Base-by-base conservation (phyloP, 2,113 vertebrate genomes). In the Cebidichthys violaceus region DNA sequence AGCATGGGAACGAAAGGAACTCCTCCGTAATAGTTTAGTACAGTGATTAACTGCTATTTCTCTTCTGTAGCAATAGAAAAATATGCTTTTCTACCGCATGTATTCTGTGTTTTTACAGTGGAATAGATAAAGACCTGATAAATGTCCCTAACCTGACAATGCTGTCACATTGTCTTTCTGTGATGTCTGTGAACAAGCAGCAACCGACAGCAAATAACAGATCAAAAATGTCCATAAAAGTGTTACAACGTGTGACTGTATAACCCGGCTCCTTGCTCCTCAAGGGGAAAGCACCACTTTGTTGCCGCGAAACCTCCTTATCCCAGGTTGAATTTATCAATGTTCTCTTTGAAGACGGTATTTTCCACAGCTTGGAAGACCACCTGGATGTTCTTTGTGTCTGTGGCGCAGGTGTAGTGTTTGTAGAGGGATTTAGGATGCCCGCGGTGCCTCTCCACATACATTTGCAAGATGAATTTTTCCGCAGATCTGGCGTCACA, bases 341-440 rank as follows among this genome's bases (percentile, higher is more conserved):
- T 82, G 83, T 97, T 93, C 1, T 95, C 73, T 4, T 87, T 91
- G 35, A 98, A 94, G 54, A 98, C 92, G 0, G 94, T 97, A 79
- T 97, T 94, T 84, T 95, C 96, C 69, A 97, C 96, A 6, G 90
- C 93, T 57, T 86, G 91, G 9, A 98, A 98, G 77, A 97, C 95
- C 0, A 96, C 91, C 37, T 89, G 68, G 79, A 95, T 97, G 70
- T 98, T 97, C 82, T 97, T 94, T 0, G 97, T 98, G 90, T 97
- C 96, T 0, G 96, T 97, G 41, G 96, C 96, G n/a, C 96, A 97
- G 5, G 96, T 97, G 90, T 96, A 97, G 90, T 97, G 96, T 2
- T 88, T 89, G 77, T 96, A 97, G 68, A 97, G 95, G 24, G 83
- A 78, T 80, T 96, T 96, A 15, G 93, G 89, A 47, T 92, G 96